A percentile compares a stretch with the other conserved stretches of the same genome.
These are phyloP conservation scores for Listronotus bonariensis DNA, from an alignment of 1,140 invertebrate genomes.

Conservation along the genomic window DNA sequence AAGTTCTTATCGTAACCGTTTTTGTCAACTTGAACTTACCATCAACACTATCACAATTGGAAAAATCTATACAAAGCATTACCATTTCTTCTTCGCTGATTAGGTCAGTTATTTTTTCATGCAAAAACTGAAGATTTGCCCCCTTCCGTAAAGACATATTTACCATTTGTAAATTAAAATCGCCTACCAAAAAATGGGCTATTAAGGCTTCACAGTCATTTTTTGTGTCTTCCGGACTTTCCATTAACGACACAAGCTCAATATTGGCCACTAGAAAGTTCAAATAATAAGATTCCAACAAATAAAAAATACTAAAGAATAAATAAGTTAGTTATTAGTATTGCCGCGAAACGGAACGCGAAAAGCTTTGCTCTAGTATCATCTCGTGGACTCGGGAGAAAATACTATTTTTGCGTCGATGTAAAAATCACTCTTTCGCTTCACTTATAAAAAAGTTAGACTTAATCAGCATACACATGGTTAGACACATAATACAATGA, in stretches of 20 bases:
- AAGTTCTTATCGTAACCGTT: no score
- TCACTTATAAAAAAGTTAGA: no score
- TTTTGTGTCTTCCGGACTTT: constrained; percentile 40
- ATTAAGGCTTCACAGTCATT: constrained; percentile 40
- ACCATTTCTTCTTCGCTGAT: constrained; percentile 39
- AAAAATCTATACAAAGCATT: constrained; percentile 46
- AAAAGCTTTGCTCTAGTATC: no score
- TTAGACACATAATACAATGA: no score
- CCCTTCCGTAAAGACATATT: constrained; percentile 42
- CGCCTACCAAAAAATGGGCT: constrained; percentile 38
- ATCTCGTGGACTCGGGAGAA: no score
- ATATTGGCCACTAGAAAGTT: constrained; percentile 37
- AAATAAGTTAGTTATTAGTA: no score
- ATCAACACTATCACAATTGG: constrained; percentile 22
- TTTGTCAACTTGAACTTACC: constrained; percentile 9
- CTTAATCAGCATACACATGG: no score
- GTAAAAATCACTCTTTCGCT: no score
- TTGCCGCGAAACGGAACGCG: no score
- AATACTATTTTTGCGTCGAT: no score
- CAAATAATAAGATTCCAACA: no score
- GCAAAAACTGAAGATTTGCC: constrained; percentile 37
- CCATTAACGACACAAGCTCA: constrained; percentile 41
- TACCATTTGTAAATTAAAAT: constrained; percentile 43
- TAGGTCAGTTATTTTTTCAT: constrained; percentile 43
- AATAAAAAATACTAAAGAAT: no score